Evolutionary conservation across 1,140 invertebrate genomes (phyloP), one percentile per base, ranked within the genome.

Genomic region (silkworm (Bombyx mori)): DNA sequence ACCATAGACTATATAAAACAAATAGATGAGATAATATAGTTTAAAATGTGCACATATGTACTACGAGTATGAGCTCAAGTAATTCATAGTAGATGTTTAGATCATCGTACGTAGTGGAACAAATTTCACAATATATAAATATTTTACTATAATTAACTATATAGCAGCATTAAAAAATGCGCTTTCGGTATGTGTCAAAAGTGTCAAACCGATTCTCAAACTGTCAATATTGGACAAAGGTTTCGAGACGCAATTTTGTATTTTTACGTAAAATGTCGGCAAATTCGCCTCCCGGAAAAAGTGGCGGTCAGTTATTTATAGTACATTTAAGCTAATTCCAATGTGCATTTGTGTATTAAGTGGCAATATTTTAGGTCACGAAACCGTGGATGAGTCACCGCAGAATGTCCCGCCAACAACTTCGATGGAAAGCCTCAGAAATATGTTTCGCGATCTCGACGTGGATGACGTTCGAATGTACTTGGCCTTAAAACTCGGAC

Each of bases 401-500:
- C 43, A 61, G 26, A 60, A 22, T 50, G 58, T 77, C 76, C 79
- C 81, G 77, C 80, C 77, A 82, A 35, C 26, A 35, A 83, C 75
- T 79, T 70, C 66, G 48, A 65, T 72, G 46, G 79, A 80, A 50
- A 73, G 58, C 56, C 54, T 77, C 52, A 70, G 73, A 48, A 70
- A 75, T 62, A 73, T 78, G 53, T 67, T 84, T 67, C 69, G 78
- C 9, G 83, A 86, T 61, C 66, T 82, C 55, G 82, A 87, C 68
- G 82, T 88, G 43, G 86, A 88, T 65, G 76, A 79, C 48, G 81
- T 88, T 56, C 66, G 87, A 52, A 65, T 77, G 47, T 88, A 86
- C 67, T 81, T 88, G 62, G 86, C 83, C 6, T 70, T 80, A 57
- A 88, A 88, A 63, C 76, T 88, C n/a, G 84, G 81, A 42, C 77